Base-by-base conservation (phyloP, 2,797 vertebrate genomes). In the Arrhamphus sclerolepis region DNA sequence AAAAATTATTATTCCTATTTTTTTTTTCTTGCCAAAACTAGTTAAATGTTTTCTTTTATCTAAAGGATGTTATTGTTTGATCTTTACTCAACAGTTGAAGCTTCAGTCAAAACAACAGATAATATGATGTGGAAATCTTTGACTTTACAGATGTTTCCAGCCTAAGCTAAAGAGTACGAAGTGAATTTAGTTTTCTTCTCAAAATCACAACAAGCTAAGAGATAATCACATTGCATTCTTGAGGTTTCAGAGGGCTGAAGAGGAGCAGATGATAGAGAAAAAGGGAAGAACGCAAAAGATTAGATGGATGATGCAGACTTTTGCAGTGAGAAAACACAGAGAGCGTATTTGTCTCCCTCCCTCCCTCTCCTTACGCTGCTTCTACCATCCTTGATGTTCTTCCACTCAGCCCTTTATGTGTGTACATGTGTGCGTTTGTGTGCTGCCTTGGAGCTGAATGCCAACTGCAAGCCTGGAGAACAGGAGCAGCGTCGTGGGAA, bases 281-380 rank as follows among this genome's bases (percentile, higher is more conserved):
- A 56, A 1, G 13, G 24, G 53, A 60, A 62, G 52, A 60, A 69
- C 22, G 57, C 20, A 42, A 29, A 68, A 28, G 43, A 83, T 78
- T 58, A 81, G 76, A 75, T 66, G 48, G 66, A 75, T 77, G 78
- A 70, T 57, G 65, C 64, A 71, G 70, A 78, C 62, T 51, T 46
- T 62, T 70, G 71, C 65, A 34, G 65, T 71, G 42, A 47, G 39
- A 66, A 54, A 50, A 54, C 46, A 66, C 62, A 78, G 52, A 75
- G 46, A 69, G 43, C 49, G 70, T 56, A 56, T 72, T 46, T 66
- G 61, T 77, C 69, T 75, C 46, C 55, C 19, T 60, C 17, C 57
- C 42, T 41, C 53, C 14, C 41, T 40, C 55, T 53, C 46, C 42
- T 11, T n/a, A n/a, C n/a, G n/a, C n/a, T n/a, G 3, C 56, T 66